Evolutionary conservation across 2,113 vertebrate genomes (phyloP), one percentile per base, ranked within the genome.

Genomic region (Phoxinus phoxinus): DNA sequence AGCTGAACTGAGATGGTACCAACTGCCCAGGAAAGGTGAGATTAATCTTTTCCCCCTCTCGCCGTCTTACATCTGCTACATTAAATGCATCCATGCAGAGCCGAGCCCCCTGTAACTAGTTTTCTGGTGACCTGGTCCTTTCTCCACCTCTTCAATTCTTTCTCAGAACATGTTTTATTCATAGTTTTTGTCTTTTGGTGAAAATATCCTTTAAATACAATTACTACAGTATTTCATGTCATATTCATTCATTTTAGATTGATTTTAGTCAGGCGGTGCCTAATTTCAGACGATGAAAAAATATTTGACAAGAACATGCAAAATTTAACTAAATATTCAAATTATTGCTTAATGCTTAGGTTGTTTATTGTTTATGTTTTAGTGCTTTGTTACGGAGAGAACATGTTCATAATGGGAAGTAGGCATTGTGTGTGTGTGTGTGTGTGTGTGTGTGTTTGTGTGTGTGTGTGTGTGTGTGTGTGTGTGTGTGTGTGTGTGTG

Each of bases 21-120:
- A 88, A 88, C 79, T 86, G 88, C 90, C 91, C 90, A 92, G 90
- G 90, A 89, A 90, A 91, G 92, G 90, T 86, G 90, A 67, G 79
- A 90, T 90, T 93, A 94, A 93, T 93, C 92, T 88, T 89, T 87
- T 77, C 86, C 88, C n/a, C 88, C 90, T 72, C 88, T 87, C 85
- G 86, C 83, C 87, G 83, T 77, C 76, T 90, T 91, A 93, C 92
- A 90, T 90, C 85, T 87, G 85, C 90, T 88, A 84, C 90, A 91
- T 86, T 88, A 91, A 89, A 91, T 85, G 89, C 91, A 89, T 84
- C 87, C 90, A 91, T 91, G 92, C 93, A 91, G 59, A 88, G 81
- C 86, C 83, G 6, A 56, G 53, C 19, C 88, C 87, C 90, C 77
- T 83, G 58, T 67, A 84, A 44, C 32, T 37, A 12, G 83, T 51